Percentiles rank a stretch among this genome's conserved stretches.
Conservation (phyloP, 2,888 invertebrate genomes). For the Pseudolycoriella hygida region DNA sequence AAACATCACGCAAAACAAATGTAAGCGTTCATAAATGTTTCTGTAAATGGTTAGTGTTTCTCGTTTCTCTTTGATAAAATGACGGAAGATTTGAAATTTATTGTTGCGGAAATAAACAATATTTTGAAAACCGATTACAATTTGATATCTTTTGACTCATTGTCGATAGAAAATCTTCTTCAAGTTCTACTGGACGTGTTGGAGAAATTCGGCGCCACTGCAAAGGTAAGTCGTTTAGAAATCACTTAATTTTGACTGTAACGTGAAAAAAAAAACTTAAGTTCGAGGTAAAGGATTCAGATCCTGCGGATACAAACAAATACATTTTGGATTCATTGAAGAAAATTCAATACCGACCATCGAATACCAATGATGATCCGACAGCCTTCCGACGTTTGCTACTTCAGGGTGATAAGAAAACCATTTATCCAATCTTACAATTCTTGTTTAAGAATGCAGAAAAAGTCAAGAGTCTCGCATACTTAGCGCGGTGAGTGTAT, state of each 20-base stretch:
- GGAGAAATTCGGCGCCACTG: conserved; percentile 46
- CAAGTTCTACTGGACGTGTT: conserved; percentile 65
- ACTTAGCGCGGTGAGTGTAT: conserved; percentile 50
- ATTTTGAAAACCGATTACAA: conserved; percentile 56
- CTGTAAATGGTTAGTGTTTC: too few relatives aligned
- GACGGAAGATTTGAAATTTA: conserved; percentile 48
- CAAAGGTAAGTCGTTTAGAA: conserved; percentile 32
- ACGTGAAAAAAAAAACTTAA: too few relatives aligned
- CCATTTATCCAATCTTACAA: conserved; percentile 58
- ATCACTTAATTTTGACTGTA: background rate
- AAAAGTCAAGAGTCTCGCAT: conserved; percentile 63
- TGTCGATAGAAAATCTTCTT: conserved; percentile 54
- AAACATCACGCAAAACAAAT: too few relatives aligned
- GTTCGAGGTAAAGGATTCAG: conserved; percentile 55
- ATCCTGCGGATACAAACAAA: conserved; percentile 56
- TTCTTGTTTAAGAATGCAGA: conserved; percentile 62
- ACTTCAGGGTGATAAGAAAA: conserved; percentile 48
- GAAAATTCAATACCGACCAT: conserved; percentile 63
- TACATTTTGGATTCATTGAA: conserved; percentile 51
- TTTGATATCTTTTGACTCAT: conserved; percentile 68
- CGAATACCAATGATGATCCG: conserved; percentile 23
- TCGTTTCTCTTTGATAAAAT: conserved; percentile 22
- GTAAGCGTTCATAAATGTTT: too few relatives aligned
- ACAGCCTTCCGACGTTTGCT: conserved; percentile 28
- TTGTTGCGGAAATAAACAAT: conserved; percentile 56